A percentile compares a stretch with the other conserved stretches of the same genome.
Conservation (phyloP, 2,113 vertebrate genomes). For the Lophura nycthemera region DNA sequence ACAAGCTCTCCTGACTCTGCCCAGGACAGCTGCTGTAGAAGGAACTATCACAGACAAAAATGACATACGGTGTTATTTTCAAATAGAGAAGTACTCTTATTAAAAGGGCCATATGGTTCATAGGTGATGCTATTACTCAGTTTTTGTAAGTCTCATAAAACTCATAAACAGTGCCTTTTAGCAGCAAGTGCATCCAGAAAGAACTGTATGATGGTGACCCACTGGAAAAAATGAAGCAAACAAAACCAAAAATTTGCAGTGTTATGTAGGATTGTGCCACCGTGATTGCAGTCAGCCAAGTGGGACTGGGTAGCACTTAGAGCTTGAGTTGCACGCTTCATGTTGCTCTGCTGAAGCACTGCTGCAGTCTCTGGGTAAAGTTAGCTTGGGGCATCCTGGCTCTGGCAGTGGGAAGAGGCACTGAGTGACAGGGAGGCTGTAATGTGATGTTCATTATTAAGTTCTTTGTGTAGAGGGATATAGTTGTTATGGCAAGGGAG, state of each 20-base stretch:
- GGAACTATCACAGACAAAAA: background rate
- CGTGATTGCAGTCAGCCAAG: background rate
- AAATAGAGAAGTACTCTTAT: background rate
- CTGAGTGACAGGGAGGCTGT: background rate
- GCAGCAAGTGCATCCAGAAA: background rate
- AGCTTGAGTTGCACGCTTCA: background rate
- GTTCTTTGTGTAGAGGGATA: background rate
- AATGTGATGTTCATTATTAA: background rate
- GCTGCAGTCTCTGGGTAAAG: background rate
- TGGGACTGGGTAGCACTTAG: background rate
- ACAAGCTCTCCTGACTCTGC: background rate
- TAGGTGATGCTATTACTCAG: background rate
- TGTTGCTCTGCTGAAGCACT: background rate
- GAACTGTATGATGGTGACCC: background rate
- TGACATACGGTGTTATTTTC: background rate
- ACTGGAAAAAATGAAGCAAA: background rate
- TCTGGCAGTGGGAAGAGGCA: background rate
- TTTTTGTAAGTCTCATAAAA: background rate
- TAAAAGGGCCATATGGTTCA: background rate
- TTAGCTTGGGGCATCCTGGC: fast-evolving
- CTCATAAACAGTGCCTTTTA: background rate
- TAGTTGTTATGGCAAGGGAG: background rate
- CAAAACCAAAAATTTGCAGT: background rate
- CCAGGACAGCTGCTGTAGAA: background rate
- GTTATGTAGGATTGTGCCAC: background rate